A percentile compares a stretch with the other conserved stretches of the same genome.
These are phyloP conservation scores for Balaeniceps rex DNA, from an alignment of 2,113 vertebrate species.

Conservation along the genomic window DNA sequence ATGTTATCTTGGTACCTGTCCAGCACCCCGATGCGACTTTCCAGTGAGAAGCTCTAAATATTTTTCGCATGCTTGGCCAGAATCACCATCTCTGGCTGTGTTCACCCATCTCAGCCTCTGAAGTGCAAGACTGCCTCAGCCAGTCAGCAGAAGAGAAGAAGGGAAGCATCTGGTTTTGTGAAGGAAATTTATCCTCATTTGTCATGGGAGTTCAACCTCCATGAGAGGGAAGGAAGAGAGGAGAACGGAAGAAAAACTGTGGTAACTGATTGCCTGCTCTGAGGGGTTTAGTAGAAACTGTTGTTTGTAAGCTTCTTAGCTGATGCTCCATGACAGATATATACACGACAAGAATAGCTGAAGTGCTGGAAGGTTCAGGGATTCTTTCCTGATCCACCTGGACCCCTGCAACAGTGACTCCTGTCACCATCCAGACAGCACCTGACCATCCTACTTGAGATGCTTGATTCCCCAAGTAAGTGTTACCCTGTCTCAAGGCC, in stretches of 20 bases:
- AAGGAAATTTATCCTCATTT: background rate
- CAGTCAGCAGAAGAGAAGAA: background rate
- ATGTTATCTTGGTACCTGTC: background rate
- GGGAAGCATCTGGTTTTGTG: background rate
- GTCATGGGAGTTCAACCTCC: background rate
- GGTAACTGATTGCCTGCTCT: background rate
- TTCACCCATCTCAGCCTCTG: background rate
- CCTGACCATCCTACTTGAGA: background rate
- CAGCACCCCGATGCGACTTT: background rate
- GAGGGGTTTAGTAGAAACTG: background rate
- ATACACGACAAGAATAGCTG: background rate
- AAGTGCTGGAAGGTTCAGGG: background rate
- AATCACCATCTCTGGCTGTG: background rate
- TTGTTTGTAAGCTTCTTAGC: background rate
- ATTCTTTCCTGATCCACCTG: background rate
- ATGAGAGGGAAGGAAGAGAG: background rate
- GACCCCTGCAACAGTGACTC: background rate
- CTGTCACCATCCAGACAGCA: background rate
- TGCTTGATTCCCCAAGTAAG: background rate
- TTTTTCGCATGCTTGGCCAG: background rate
- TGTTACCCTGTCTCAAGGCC: background rate
- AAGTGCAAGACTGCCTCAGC: accelerated
- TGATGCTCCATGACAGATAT: accelerated
- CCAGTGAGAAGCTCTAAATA: background rate
- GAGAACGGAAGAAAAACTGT: background rate